These are phyloP conservation scores for Threskiornis aethiopicus DNA, from an alignment of 2,797 vertebrate species.

Conservation along the genomic window DNA sequence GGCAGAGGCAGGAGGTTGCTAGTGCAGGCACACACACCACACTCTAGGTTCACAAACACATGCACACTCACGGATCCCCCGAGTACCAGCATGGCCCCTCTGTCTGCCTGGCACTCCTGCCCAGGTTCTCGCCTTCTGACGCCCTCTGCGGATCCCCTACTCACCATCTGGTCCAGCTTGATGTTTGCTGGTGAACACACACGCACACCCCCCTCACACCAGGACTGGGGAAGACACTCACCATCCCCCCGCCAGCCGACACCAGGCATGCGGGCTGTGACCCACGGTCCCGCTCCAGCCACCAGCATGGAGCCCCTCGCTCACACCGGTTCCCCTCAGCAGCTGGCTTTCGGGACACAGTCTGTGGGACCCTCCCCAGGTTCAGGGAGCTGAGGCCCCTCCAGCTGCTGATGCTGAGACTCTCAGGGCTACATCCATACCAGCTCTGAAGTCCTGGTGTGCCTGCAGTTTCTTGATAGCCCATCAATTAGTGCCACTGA, in stretches of 20 bases:
- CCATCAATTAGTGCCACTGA: neutral
- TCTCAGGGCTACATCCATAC: neutral
- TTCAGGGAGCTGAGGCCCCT: too few relatives aligned
- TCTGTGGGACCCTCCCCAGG: neutral
- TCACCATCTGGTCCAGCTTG: neutral
- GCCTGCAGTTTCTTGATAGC: neutral
- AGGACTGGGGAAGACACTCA: neutral
- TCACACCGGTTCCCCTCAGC: neutral
- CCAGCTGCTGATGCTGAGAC: neutral
- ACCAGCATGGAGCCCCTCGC: fast-evolving
- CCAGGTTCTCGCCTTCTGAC: neutral
- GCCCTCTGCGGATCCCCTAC: too few relatives aligned
- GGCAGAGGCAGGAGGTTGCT: neutral
- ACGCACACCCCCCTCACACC: fast-evolving
- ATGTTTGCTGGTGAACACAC: neutral
- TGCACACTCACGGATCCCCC: fast-evolving
- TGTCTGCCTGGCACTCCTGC: neutral
- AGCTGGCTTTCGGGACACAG: neutral
- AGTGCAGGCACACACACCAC: neutral
- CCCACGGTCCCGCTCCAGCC: neutral
- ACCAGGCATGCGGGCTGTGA: neutral
- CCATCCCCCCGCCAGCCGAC: neutral
- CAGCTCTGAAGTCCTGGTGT: neutral
- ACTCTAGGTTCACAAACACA: neutral
- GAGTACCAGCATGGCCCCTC: neutral